phyloP scores from a whole-genome alignment of 2,797 vertebrate species.

The Hylomyscus alleni region DNA sequence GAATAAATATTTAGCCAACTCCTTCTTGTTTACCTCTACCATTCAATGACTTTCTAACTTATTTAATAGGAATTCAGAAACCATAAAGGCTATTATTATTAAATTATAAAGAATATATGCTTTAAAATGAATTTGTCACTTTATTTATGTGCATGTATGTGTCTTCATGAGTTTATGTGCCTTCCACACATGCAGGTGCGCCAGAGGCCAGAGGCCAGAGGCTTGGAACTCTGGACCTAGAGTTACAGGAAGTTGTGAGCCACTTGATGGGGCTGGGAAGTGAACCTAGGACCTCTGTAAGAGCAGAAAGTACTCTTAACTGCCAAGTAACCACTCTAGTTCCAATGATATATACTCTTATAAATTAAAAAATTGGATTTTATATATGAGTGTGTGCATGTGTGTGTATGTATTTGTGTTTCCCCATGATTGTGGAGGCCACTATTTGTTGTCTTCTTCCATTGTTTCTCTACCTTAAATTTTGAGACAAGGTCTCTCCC shows the following conservation, averaged over 20 bases:
- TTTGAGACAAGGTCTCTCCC: neutral
- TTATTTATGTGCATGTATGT: neutral
- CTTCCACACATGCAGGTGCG: neutral
- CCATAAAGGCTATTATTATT: neutral
- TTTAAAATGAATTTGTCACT: neutral
- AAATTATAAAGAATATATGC: constrained; percentile 15
- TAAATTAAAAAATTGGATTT: neutral
- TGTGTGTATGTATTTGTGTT: neutral
- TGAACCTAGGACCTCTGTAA: neutral
- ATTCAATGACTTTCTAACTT: neutral
- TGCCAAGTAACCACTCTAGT: neutral
- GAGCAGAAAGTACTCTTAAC: neutral
- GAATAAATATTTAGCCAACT: constrained; percentile 56
- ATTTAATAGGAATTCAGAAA: constrained; percentile 55
- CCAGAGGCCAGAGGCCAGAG: neutral
- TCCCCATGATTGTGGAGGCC: neutral
- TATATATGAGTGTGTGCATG: neutral
- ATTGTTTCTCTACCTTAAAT: neutral
- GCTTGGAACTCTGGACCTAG: neutral
- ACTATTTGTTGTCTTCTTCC: neutral
- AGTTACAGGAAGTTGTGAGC: neutral
- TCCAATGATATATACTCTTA: neutral
- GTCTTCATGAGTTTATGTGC: neutral
- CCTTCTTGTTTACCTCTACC: neutral
- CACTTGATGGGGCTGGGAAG: neutral